These are phyloP conservation scores for Eupithecia vulgata DNA, from an alignment of 2,888 invertebrate species.

Conservation along the genomic window DNA sequence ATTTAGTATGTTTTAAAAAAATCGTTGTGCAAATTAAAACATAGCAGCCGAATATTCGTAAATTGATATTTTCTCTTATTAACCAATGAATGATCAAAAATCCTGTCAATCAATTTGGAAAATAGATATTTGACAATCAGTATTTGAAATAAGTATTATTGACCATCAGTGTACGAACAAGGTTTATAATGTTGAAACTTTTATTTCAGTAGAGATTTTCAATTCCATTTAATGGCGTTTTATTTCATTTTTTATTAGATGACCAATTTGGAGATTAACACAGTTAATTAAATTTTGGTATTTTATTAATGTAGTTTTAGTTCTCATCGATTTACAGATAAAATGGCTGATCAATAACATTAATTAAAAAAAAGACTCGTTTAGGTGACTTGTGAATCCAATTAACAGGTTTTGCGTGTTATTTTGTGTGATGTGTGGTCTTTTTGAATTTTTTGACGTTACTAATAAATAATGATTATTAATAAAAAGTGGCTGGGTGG, in stretches of 20 bases:
- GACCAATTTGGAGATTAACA: not conserved
- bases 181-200: no score
- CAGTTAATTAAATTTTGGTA: not conserved
- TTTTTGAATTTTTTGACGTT: conserved; percentile 12
- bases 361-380: conserved; percentile 36
- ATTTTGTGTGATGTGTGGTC: conserved; percentile 36
- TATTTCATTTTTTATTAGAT: not conserved
- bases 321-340: conserved; percentile 9
- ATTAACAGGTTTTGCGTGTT: conserved; percentile 38
- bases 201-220: not conserved
- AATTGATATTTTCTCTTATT: not conserved
- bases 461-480: conserved; percentile 9
- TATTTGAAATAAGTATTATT: no score
- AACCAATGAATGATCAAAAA: not conserved
- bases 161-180: not conserved
- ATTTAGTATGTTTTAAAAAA: not conserved
- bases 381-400: conserved; percentile 28
- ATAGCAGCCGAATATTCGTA: not conserved
- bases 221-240: no score
- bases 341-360: conserved; percentile 33
- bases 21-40: not conserved
- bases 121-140: no score
- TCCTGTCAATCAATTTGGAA: not conserved
- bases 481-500: not conserved
- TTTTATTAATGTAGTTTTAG: conserved; percentile 12